A percentile compares a stretch with the other conserved stretches of the same genome.
phyloP scores from a whole-genome alignment of 2,113 vertebrate species.

The Nesogale talazaci region DNA sequence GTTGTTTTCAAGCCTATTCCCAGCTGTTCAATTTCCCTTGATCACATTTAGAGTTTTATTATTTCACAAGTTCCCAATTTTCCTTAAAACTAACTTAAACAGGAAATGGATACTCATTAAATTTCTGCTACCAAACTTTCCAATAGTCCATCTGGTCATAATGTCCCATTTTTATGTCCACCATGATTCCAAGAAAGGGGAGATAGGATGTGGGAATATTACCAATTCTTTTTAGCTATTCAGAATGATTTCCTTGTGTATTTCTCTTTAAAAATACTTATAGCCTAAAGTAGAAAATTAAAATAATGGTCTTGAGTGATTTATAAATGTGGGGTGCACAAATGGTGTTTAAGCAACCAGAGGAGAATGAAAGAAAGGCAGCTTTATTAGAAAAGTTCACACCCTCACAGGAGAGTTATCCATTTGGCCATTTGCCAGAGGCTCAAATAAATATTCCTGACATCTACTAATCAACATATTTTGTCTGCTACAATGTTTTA shows the following conservation, averaged over 20 bases:
- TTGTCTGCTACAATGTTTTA: not conserved
- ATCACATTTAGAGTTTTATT: not conserved
- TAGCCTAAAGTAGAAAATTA: not conserved
- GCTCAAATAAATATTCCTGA: not conserved
- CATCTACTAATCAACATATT: not conserved
- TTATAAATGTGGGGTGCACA: not conserved
- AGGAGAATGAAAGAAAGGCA: not conserved
- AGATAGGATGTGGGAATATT: not conserved
- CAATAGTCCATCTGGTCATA: not conserved
- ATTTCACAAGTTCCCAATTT: not conserved
- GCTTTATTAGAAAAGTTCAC: not conserved
- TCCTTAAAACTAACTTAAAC: not conserved
- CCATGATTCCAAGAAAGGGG: not conserved
- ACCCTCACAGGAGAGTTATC: not conserved
- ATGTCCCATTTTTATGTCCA: not conserved
- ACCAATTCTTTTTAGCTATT: not conserved
- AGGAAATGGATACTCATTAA: not conserved
- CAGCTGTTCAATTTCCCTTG: not conserved
- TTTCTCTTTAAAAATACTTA: not conserved
- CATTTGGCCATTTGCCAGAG: not conserved
- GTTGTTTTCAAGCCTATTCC: not conserved
- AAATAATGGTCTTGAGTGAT: not conserved
- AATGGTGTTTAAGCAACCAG: not conserved
- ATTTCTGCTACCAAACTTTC: not conserved
- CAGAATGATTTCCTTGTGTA: not conserved